Percentiles rank a stretch among this genome's conserved stretches.
Conservation (phyloP, 2,888 invertebrate genomes). For the Bugulina stolonifera region DNA sequence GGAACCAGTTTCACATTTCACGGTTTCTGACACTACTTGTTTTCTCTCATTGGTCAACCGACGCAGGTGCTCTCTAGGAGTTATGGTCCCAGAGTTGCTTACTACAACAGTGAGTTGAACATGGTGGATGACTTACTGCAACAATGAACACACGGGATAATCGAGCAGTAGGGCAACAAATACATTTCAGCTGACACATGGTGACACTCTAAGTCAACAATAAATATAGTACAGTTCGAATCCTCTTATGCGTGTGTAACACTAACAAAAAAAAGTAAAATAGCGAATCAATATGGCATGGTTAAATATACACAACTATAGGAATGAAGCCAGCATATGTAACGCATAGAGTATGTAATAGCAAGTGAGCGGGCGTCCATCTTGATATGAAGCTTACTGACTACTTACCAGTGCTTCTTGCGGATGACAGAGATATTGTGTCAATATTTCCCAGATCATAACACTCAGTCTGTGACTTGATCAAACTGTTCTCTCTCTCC, state of each 20-base stretch:
- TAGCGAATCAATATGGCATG: too few species aligned
- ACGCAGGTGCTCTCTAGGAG: slow-evolving; percentile 15
- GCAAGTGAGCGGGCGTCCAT: background rate
- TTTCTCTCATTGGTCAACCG: slow-evolving; percentile 9
- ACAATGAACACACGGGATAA: too few species aligned
- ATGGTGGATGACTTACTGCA: too few species aligned
- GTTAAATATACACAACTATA: background rate
- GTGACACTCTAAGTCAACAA: background rate
- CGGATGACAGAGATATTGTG: background rate
- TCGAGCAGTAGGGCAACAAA: too few species aligned
- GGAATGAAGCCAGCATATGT: background rate
- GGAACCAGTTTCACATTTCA: background rate
- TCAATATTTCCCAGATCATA: background rate
- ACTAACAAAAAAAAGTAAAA: too few species aligned
- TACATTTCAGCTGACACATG: too few species aligned
- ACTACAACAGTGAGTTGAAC: background rate
- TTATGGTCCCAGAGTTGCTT: background rate
- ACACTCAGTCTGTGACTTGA: background rate
- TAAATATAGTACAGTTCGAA: too few species aligned
- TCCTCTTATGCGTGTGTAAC: too few species aligned
- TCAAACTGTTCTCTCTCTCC: slow-evolving; percentile 33
- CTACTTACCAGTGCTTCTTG: background rate
- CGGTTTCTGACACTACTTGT: slow-evolving; percentile 12
- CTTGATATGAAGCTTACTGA: background rate
- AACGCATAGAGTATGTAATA: background rate